Evolutionary conservation across 2,888 invertebrate genomes (phyloP).

Genomic region (Hirtodrosophila histrioides): DNA sequence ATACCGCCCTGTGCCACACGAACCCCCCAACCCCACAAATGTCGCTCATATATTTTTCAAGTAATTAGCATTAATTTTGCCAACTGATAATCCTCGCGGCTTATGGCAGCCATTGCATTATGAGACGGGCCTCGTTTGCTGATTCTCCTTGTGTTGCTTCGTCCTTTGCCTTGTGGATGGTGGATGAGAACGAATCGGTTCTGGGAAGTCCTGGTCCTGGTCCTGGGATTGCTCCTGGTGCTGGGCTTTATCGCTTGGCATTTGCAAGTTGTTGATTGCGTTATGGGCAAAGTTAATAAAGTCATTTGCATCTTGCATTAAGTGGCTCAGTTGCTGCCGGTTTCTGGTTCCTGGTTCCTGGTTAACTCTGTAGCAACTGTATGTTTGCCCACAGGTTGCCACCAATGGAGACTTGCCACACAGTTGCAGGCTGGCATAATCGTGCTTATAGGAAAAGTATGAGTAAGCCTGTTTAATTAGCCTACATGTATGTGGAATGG

Average conservation of each 20-base stretch:
- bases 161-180: constrained; percentile 22
- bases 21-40: constrained; percentile 29
- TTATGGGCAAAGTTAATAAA: constrained; percentile 74
- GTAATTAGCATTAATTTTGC: constrained; percentile 82
- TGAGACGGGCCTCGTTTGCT: constrained; percentile 14
- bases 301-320: constrained; percentile 74
- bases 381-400: background rate
- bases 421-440: background rate
- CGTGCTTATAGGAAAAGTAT: constrained; percentile 1
- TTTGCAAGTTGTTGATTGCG: constrained; percentile 70
- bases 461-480: constrained; percentile 42
- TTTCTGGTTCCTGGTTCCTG: constrained; percentile 9
- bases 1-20: no score
- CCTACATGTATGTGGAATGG: constrained; percentile 3
- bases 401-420: background rate
- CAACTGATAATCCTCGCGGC: constrained; percentile 74
- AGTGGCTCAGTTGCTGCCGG: constrained; percentile 56
- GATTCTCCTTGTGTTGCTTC: constrained; percentile 5
- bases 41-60: constrained; percentile 80
- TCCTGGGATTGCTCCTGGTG: constrained; percentile 12
- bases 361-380: constrained; percentile 16
- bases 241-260: constrained; percentile 50
- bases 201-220: constrained; percentile 1
- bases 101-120: constrained; percentile 43
- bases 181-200: constrained; percentile 16